Evolutionary conservation across 2,888 invertebrate genomes (phyloP), one percentile per base, ranked within the genome.

Genomic region (Caenorhabditis sp.): DNA sequence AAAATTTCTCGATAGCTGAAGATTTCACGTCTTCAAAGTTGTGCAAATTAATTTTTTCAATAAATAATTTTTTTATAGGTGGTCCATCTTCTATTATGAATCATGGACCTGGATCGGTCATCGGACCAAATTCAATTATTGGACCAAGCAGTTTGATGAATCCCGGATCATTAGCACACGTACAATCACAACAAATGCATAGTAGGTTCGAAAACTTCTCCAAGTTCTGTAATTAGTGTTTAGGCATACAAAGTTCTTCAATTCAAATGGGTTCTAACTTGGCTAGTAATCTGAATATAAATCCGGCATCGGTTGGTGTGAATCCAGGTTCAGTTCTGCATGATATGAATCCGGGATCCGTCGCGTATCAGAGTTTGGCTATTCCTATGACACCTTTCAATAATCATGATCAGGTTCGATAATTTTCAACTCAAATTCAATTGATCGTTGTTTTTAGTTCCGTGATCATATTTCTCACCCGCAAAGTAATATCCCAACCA

Each of bases 381-480:
- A 81, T 86, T 27, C 86, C 86, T n/a, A 86, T 87, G 86, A 86
- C 86, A 21, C 86, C 86, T 10, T 67, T 86, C 12, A 74, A 77
- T 20, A 74, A 52, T 21, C 54, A 65, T 12, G 69, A 71, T 26
- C 67, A 75, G n/a, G 69, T 74, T 17, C 27, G 66, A 7, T 10
- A 27, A 31, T 17, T 26, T 5, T 57, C 20, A 57, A n/a, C 8
- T 5, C 3, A 7, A 57, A 27, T 53, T 20, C 8, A 27, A 31
- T 31, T 7, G 31, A 10, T 8, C 8, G 5, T 17, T 57, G 43
- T 53, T 20, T 65, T 36, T 20, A 65, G 57, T 62, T 65, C 3
- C 66, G 75, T 10, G 72, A 77, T 49, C 1, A 56, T 1, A n/a
- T 66, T 5, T 54, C 59, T 38, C 67, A 70, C 21, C 58, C 67